phyloP scores from a whole-genome alignment of 92 coral and sea anemone genomes.

The Bergia puertoricense region DNA sequence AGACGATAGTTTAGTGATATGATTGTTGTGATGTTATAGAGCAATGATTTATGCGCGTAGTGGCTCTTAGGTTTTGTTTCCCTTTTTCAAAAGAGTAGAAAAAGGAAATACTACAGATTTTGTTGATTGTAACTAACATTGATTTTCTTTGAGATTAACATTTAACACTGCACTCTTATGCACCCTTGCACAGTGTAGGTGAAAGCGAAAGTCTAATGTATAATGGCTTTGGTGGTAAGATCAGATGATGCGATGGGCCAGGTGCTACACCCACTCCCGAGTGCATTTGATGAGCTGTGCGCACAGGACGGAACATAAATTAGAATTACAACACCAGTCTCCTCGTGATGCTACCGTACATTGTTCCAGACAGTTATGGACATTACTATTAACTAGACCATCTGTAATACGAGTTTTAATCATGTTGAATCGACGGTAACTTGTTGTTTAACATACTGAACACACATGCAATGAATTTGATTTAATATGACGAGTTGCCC shows the following conservation, averaged over 20 bases:
- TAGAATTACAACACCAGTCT: not conserved
- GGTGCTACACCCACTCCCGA: not conserved
- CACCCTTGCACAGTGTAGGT: conserved; percentile 16
- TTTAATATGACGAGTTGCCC: not conserved
- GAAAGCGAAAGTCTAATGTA: not conserved
- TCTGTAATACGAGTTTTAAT: not conserved
- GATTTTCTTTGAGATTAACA: not conserved
- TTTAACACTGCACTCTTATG: not conserved
- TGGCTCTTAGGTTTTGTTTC: not conserved
- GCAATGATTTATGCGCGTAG: not conserved
- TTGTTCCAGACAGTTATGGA: not conserved
- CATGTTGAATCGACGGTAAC: not conserved
- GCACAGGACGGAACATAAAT: not conserved
- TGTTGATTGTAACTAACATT: not conserved
- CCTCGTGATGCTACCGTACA: not conserved
- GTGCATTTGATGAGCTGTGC: not conserved
- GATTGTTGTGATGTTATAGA: too few species aligned
- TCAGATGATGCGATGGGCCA: not conserved
- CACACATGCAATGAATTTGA: not conserved
- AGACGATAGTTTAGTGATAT: too few species aligned
- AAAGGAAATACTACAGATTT: too few species aligned
- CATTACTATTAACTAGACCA: not conserved
- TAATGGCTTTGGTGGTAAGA: not conserved
- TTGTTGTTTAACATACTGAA: not conserved
- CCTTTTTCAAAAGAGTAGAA: too few species aligned